phyloP scores from a whole-genome alignment of 2,113 vertebrate species.

The Charadrius vociferus region DNA sequence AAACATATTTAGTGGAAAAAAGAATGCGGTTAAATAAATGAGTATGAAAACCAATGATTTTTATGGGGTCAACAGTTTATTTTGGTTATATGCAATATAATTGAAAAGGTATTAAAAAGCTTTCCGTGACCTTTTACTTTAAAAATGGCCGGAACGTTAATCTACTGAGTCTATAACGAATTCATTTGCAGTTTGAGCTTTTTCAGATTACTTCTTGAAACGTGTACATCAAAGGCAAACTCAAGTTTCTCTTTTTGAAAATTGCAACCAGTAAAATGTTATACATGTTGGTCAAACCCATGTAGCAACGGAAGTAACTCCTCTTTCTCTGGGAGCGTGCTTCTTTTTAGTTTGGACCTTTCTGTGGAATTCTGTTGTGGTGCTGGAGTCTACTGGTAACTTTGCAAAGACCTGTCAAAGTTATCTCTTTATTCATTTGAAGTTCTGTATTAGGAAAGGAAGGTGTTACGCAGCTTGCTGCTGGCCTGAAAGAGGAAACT shows the following conservation, averaged over 20 bases:
- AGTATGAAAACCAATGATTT: conserved; percentile 8
- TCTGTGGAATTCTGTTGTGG: background rate
- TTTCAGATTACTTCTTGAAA: background rate
- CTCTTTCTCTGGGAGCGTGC: background rate
- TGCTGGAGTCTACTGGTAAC: background rate
- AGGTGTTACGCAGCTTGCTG: background rate
- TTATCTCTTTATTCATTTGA: background rate
- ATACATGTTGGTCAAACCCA: background rate
- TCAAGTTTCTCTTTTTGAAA: background rate
- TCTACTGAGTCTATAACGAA: conserved; percentile 6
- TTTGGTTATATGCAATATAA: conserved; percentile 44
- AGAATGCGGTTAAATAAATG: conserved; percentile 22
- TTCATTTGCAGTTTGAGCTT: conserved; percentile 24
- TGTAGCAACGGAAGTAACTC: background rate
- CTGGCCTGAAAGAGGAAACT: background rate
- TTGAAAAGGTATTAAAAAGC: conserved; percentile 41
- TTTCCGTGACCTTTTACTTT: conserved; percentile 15
- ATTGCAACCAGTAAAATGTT: background rate
- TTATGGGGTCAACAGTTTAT: conserved; percentile 47
- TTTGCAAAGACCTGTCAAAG: background rate
- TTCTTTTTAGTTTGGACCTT: background rate
- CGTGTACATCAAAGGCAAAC: background rate
- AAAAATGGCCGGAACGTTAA: background rate
- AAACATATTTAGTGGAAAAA: conserved; percentile 48
- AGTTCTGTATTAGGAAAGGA: background rate